phyloP scores from a whole-genome alignment of 2,888 invertebrate species.

The Macrophya annulata region DNA sequence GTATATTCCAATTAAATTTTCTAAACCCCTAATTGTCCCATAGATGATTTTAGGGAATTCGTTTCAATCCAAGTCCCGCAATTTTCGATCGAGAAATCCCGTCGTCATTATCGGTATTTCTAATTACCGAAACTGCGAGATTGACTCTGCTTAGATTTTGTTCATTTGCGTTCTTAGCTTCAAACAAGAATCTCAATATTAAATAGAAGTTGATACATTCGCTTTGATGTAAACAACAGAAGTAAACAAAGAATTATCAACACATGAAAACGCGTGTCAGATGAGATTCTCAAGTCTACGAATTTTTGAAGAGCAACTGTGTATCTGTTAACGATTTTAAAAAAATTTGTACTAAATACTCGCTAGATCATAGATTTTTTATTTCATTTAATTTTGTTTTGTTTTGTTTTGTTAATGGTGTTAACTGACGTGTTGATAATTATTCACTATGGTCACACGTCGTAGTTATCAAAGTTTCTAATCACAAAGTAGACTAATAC shows the following conservation, averaged over 20 bases:
- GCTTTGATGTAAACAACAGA: neutral
- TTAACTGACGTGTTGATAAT: constrained; percentile 35
- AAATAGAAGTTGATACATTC: neutral
- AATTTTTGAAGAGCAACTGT: too few species aligned
- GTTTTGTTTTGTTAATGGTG: neutral
- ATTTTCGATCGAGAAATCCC: neutral
- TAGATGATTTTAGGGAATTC: neutral
- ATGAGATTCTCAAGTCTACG: neutral
- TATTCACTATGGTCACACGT: constrained; percentile 38
- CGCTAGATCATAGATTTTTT: neutral
- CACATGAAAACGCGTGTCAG: neutral
- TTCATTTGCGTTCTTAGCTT: neutral
- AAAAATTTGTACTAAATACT: neutral
- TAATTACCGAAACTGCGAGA: neutral
- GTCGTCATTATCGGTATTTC: neutral
- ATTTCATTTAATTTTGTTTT: neutral
- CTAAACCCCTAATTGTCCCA: neutral
- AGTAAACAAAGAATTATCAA: neutral
- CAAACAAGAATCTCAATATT: neutral
- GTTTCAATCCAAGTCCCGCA: neutral
- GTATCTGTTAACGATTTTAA: neutral
- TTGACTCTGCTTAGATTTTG: neutral
- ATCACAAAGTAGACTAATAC: neutral
- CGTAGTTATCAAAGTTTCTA: neutral
- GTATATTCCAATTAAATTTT: neutral